phyloP scores from a whole-genome alignment of 2,113 vertebrate genomes.

The Dissostichus mawsoni region DNA sequence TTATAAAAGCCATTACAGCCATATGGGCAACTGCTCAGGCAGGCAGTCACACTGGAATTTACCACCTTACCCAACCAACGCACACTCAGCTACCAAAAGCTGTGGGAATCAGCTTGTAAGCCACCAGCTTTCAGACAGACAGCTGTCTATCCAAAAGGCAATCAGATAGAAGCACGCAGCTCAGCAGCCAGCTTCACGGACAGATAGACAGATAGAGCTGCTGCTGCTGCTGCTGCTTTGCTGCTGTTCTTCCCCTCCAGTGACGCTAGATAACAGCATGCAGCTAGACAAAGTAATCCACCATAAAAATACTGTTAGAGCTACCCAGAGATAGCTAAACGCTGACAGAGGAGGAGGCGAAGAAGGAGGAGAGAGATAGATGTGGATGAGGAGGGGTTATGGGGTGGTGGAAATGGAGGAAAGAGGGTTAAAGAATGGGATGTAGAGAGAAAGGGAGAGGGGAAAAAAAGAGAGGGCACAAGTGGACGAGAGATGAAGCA shows the following conservation, averaged over 20 bases:
- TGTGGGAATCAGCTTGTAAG: conserved; percentile 39
- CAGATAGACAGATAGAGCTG: conserved; percentile 73
- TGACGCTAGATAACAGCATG: conserved; percentile 80
- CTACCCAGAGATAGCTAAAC: conserved; percentile 61
- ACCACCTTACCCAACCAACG: conserved; percentile 34
- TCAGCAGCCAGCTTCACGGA: conserved; percentile 62
- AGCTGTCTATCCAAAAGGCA: conserved; percentile 55
- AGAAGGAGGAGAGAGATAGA: conserved; percentile 47
- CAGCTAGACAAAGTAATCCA: conserved; percentile 84
- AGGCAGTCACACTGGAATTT: conserved; percentile 42
- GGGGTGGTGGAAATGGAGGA: not conserved
- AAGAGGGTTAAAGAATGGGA: conserved; percentile 16
- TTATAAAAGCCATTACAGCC: conserved; percentile 22
- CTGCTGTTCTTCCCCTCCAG: conserved; percentile 71
- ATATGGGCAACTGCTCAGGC: conserved; percentile 41
- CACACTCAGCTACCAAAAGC: conserved; percentile 42
- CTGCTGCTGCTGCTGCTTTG: conserved; percentile 36
- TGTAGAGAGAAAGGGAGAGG: not conserved
- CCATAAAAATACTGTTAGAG: conserved; percentile 74
- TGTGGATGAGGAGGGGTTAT: conserved; percentile 24
- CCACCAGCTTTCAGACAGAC: conserved; percentile 36
- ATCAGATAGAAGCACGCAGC: conserved; percentile 57
- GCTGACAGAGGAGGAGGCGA: conserved; percentile 35
- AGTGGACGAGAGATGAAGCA: conserved; percentile 6
- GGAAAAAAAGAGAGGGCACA: not conserved